Percentiles rank a stretch among this genome's conserved stretches.
Conservation (phyloP, 2,888 invertebrate species). For the Ligdia adustata region DNA sequence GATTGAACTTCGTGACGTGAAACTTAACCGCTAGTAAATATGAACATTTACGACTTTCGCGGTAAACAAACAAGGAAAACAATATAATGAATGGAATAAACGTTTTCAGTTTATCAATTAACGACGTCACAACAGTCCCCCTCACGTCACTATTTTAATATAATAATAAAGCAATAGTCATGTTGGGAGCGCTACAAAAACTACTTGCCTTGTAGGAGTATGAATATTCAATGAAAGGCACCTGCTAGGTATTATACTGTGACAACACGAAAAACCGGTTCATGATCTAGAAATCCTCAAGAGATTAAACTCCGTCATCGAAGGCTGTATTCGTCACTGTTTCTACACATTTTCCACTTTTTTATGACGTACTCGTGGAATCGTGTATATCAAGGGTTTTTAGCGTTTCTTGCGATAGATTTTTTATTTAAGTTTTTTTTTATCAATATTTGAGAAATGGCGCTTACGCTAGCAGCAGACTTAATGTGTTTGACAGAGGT, state of each 20-base stretch:
- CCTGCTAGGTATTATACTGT: neutral
- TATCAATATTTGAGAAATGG: conserved; percentile 4
- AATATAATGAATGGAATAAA: neutral
- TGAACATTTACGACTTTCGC: neutral
- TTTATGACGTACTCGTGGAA: conserved; percentile 37
- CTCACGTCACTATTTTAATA: conserved; percentile 2
- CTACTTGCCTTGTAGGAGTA: conserved; percentile 11
- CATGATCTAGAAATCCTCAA: conserved; percentile 26
- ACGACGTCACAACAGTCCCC: neutral
- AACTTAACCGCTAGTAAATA: too few relatives aligned
- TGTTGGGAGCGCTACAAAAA: neutral
- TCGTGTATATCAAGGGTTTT: conserved; percentile 13
- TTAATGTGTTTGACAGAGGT: conserved; percentile 2
- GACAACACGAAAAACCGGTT: conserved; percentile 41
- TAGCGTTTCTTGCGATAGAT: conserved; percentile 31
- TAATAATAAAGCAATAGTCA: neutral
- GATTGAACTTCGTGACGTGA: too few relatives aligned
- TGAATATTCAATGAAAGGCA: conserved; percentile 17
- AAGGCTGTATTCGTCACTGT: conserved; percentile 42
- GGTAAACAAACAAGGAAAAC: conserved; percentile 1
- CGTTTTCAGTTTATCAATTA: neutral
- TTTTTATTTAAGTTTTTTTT: too few relatives aligned
- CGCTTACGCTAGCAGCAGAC: neutral
- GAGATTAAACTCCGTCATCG: conserved; percentile 39
- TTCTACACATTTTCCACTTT: conserved; percentile 19